Base-by-base conservation (phyloP, 2,888 invertebrate species). In the Galeruca laticollis region DNA sequence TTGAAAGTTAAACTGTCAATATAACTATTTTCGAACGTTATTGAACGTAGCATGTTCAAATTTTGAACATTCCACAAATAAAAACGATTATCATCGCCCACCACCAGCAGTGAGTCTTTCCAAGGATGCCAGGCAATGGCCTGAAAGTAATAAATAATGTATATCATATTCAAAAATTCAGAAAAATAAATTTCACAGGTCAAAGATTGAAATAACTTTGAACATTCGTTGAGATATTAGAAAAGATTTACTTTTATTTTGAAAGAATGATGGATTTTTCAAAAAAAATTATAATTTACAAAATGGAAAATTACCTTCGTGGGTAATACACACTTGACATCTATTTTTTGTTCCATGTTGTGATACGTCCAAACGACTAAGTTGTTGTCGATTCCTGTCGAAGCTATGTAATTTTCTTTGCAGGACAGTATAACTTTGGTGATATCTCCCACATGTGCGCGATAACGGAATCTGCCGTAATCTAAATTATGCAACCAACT, bases 61-160 rank as follows among this genome's bases (percentile, higher is more conserved):
- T 56, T 74, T 51, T 70, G 68, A 13, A 76, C 67, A 47, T 76
- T 79, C 70, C 72, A 77, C 51, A 79, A 57, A 20, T 47, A 67
- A n/a, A 75, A 49, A 26, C 33, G 26, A 26, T 33, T 20, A 35
- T n/a, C 57, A 75, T 82, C 77, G 73, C 85, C 86, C 77, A 86
- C 79, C 0, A 82, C 84, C 61, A 87, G 77, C 71, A 86, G 82
- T 1, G 82, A 81, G 21, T 83, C 84, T 20, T 83, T 83, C 87
- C 87, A 87, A 1, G 87, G 87, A 79, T 87, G 87, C 86, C 86
- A 87, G 60, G 85, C 85, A 20, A 86, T 82, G 31, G 81, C 75
- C 79, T 78, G 68, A 60, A 49, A 66, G 56, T 52, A 33, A 59
- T 9, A 21, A 9, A 35, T n/a, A n/a, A n/a, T n/a, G n/a, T n/a